Conservation (phyloP, 2,113 vertebrate species). For the Nipponia nippon region DNA sequence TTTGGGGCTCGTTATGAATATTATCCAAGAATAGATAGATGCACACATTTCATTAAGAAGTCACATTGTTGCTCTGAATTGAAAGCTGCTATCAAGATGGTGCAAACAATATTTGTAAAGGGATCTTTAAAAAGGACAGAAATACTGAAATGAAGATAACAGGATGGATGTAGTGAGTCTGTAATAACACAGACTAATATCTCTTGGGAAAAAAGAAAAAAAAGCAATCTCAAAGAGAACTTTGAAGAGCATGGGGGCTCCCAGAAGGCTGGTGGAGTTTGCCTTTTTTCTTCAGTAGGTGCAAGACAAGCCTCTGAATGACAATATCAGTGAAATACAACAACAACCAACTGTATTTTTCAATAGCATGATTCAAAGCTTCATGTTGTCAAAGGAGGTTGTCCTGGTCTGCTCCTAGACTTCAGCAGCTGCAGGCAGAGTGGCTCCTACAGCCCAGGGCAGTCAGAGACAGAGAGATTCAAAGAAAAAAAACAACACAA, state of each 20-base stretch:
- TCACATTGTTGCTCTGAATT: background rate
- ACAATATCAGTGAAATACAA: background rate
- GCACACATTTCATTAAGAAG: background rate
- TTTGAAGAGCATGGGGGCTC: background rate
- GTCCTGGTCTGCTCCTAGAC: background rate
- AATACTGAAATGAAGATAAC: constrained; percentile 9
- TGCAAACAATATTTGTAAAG: background rate
- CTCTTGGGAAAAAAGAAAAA: background rate
- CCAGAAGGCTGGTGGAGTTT: background rate
- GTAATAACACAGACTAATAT: background rate
- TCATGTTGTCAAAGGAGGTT: background rate
- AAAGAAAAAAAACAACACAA: background rate
- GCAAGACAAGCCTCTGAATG: background rate
- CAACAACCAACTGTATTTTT: background rate
- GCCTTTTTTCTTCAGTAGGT: constrained; percentile 4
- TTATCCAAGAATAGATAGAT: background rate
- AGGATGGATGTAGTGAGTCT: background rate
- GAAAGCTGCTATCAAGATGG: background rate
- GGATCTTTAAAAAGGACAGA: background rate
- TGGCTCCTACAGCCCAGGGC: background rate
- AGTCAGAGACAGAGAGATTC: background rate
- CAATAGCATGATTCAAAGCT: background rate
- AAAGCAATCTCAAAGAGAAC: background rate
- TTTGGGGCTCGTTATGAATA: background rate
- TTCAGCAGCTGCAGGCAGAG: background rate